Percentiles rank a stretch among this genome's conserved stretches.
Conservation (phyloP, 2,113 vertebrate species). For the Odontesthes bonariensis region DNA sequence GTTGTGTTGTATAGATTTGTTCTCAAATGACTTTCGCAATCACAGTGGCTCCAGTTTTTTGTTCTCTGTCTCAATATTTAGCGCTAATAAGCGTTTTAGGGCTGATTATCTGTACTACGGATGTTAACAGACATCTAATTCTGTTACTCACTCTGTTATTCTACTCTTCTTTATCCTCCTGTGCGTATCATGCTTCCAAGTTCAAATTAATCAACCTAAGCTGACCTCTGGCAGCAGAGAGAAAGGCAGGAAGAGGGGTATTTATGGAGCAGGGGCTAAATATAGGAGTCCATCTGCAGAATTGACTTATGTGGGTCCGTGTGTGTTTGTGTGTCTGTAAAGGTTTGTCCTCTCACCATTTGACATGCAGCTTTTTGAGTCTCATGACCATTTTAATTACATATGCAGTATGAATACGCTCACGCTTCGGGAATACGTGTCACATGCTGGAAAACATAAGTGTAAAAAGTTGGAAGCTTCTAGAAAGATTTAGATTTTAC, state of each 20-base stretch:
- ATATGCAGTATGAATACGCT: background rate
- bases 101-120: background rate
- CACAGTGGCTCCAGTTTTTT: constrained; percentile 7
- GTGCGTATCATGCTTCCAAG: constrained; percentile 56
- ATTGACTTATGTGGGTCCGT: constrained; percentile 60
- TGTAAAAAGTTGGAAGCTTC: background rate
- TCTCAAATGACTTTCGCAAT: constrained; percentile 48
- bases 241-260: constrained; percentile 59
- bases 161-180: constrained; percentile 25
- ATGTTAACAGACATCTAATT: constrained; percentile 1
- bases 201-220: constrained; percentile 65
- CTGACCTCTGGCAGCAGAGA: constrained; percentile 55
- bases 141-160: constrained; percentile 8
- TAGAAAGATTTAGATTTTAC: background rate
- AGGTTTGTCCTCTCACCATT: constrained; percentile 13
- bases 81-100: constrained; percentile 6
- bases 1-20: constrained; percentile 51
- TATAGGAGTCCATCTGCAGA: constrained; percentile 66
- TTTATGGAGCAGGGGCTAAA: constrained; percentile 73
- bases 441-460: background rate
- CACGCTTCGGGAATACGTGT: background rate
- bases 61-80: constrained; percentile 10
- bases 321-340: constrained; percentile 9
- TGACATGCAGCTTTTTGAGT: background rate
- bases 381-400: background rate